phyloP scores from a whole-genome alignment of 2,797 vertebrate species.

The Sarcophilus harrisii region DNA sequence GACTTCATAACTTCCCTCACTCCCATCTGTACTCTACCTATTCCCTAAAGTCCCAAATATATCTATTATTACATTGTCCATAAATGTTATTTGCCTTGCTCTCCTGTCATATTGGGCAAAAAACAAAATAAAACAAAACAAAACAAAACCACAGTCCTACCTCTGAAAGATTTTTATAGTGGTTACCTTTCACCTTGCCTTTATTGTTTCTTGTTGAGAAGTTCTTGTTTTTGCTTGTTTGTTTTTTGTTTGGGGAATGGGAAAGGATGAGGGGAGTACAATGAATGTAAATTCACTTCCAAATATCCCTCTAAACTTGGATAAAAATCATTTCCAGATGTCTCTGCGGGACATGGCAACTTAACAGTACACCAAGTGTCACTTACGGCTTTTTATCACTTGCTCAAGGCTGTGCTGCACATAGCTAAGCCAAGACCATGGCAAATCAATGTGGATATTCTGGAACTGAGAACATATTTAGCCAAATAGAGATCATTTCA shows the following conservation, averaged over 20 bases:
- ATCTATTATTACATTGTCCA: slow-evolving; percentile 26
- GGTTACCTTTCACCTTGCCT: slow-evolving; percentile 63
- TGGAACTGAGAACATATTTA: slow-evolving; percentile 51
- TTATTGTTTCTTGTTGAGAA: slow-evolving; percentile 67
- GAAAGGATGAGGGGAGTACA: slow-evolving; percentile 32
- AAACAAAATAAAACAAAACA: too few relatives aligned
- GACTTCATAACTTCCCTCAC: neutral
- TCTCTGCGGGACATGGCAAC: slow-evolving; percentile 61
- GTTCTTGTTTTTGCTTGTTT: slow-evolving; percentile 9
- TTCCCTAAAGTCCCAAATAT: slow-evolving; percentile 2
- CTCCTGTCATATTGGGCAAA: slow-evolving; percentile 27
- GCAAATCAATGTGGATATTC: neutral
- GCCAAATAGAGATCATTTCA: slow-evolving; percentile 45
- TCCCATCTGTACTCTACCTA: neutral
- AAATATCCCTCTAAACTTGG: slow-evolving; percentile 60
- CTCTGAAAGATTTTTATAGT: slow-evolving; percentile 56
- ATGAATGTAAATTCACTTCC: slow-evolving; percentile 63
- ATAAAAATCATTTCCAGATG: slow-evolving; percentile 67
- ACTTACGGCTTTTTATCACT: slow-evolving; percentile 71
- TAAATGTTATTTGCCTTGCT: slow-evolving; percentile 63
- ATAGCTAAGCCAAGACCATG: slow-evolving; percentile 42
- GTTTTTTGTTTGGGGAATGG: neutral
- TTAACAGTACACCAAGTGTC: slow-evolving; percentile 69
- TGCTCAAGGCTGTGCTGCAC: slow-evolving; percentile 35
- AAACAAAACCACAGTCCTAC: slow-evolving; percentile 47